Percentiles rank a stretch among this genome's conserved stretches.
These are phyloP conservation scores for Kryptopterus vitreolus DNA, from an alignment of 2,797 vertebrate genomes.

Conservation along the genomic window DNA sequence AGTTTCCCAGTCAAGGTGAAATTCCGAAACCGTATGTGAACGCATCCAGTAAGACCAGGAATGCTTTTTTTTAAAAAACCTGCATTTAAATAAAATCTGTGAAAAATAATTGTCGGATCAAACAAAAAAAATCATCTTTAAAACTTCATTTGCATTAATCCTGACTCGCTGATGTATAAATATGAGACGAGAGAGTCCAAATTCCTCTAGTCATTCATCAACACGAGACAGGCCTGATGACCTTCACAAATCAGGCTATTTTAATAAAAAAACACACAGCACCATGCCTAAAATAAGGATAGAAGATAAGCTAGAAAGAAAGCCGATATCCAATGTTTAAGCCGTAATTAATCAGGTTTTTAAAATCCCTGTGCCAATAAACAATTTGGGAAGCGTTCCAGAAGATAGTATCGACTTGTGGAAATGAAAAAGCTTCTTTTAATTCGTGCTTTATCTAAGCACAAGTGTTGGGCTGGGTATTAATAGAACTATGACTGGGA, in stretches of 20 bases:
- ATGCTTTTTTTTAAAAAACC: neutral
- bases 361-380: neutral
- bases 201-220: neutral
- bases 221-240: neutral
- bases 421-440: neutral
- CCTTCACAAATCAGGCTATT: neutral
- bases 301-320: too few species aligned
- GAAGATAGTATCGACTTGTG: neutral
- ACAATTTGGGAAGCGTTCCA: neutral
- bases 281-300: neutral
- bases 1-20: conserved; percentile 98
- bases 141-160: neutral
- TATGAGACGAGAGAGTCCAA: neutral
- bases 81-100: too few species aligned
- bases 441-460: neutral
- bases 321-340: neutral
- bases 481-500: neutral
- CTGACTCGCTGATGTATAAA: neutral
- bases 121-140: too few species aligned
- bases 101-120: neutral
- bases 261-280: neutral
- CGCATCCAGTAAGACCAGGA: neutral
- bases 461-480: neutral
- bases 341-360: neutral
- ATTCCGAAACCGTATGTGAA: neutral